Conservation (phyloP, 1,140 invertebrate genomes). For the Drosophila auraria region DNA sequence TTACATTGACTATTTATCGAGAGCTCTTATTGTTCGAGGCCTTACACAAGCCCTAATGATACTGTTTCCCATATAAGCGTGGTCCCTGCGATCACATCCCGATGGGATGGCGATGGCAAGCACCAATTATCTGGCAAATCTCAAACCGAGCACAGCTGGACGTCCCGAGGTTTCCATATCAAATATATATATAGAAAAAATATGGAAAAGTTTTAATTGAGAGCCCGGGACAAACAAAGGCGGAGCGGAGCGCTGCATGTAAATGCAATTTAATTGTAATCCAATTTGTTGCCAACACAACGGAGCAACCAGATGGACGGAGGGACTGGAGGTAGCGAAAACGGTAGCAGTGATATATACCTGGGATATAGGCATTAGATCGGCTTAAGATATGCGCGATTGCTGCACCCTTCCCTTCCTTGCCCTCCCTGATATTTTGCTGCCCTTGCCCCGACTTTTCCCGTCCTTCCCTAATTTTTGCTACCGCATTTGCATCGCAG, state of each 20-base stretch:
- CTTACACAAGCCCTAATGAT: slow-evolving; percentile 5
- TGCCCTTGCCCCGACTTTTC: slow-evolving; percentile 16
- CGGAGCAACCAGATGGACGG: slow-evolving; percentile 22
- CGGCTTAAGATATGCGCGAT: slow-evolving; percentile 69
- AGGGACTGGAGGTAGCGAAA: slow-evolving; percentile 8
- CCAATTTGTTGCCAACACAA: slow-evolving; percentile 74
- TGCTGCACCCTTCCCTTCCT: slow-evolving; percentile 54
- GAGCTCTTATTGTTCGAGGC: background rate
- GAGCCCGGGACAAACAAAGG: slow-evolving; percentile 53
- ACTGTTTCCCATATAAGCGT: slow-evolving; percentile 19
- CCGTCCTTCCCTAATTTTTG: slow-evolving; percentile 19
- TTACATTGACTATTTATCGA: slow-evolving; percentile 18
- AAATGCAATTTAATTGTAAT: slow-evolving; percentile 84
- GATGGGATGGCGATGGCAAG: background rate
- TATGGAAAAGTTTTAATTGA: slow-evolving; percentile 67
- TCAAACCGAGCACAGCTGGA: slow-evolving; percentile 66
- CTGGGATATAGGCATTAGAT: slow-evolving; percentile 70
- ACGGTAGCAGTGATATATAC: slow-evolving; percentile 70
- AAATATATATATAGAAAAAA: slow-evolving; percentile 62
- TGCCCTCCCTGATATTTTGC: slow-evolving; percentile 6
- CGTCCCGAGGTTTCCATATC: slow-evolving; percentile 48
- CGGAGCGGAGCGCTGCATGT: slow-evolving; percentile 49
- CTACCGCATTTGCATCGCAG: slow-evolving; percentile 49
- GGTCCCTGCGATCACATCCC: background rate
- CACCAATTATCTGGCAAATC: slow-evolving; percentile 61